Percentiles rank a stretch among this genome's conserved stretches.
Conservation (phyloP, 2,797 vertebrate genomes). For the Sylvia borin region DNA sequence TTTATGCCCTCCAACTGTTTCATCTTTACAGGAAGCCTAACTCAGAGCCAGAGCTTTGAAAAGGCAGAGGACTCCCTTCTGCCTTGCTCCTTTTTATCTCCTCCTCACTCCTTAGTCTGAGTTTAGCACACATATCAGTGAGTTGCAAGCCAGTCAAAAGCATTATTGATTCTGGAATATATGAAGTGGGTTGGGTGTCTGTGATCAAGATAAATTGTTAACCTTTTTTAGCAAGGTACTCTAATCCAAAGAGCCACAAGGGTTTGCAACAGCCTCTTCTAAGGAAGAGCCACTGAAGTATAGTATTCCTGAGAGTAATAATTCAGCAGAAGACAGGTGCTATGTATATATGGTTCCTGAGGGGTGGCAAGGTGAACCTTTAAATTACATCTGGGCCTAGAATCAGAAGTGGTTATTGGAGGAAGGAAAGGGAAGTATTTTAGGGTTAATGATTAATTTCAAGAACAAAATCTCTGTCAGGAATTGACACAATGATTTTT, state of each 20-base stretch:
- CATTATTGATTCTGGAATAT: background rate
- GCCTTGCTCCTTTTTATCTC: background rate
- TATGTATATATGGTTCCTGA: background rate
- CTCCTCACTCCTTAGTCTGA: background rate
- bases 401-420: background rate
- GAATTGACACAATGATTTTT: background rate
- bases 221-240: background rate
- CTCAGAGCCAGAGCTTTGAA: background rate
- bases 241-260: background rate
- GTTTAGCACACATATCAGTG: background rate
- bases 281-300: background rate
- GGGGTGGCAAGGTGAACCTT: background rate
- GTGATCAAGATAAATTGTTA: background rate
- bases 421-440: background rate
- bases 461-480: background rate
- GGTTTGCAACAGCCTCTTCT: background rate
- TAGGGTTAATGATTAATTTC: background rate
- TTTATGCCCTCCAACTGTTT: background rate
- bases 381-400: background rate
- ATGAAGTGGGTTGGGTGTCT: background rate
- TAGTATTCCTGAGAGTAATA: background rate
- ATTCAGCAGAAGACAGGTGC: background rate
- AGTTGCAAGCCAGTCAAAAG: background rate
- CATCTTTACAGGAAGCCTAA: background rate
- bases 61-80: background rate